Conservation (phyloP, 2,797 vertebrate species). For the Melanotaenia pygmaea region DNA sequence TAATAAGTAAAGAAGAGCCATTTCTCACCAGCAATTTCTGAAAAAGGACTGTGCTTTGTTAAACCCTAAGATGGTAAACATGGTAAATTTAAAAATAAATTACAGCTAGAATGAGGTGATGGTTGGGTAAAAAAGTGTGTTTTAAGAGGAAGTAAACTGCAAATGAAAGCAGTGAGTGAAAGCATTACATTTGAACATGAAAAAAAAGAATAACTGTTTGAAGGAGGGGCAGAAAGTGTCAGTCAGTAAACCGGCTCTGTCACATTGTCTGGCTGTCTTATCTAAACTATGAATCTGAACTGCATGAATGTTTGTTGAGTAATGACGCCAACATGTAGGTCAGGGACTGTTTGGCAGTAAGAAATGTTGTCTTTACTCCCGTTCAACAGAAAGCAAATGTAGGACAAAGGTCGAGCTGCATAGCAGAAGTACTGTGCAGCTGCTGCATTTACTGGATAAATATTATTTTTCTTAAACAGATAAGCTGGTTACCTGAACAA, state of each 20-base stretch:
- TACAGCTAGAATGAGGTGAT: not conserved
- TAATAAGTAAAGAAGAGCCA: not conserved
- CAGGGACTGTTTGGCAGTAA: constrained; percentile 11
- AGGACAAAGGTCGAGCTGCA: constrained; percentile 37
- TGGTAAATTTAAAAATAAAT: not conserved
- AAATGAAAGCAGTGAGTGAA: constrained; percentile 28
- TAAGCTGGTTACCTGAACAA: not conserved
- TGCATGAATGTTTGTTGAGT: constrained; percentile 20
- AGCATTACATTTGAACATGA: constrained; percentile 16
- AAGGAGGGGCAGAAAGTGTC: constrained; percentile 16
- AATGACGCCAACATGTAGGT: constrained; percentile 23
- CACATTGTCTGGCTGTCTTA: constrained; percentile 20
- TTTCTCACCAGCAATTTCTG: not conserved
- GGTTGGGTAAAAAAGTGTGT: not conserved
- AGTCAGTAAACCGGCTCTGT: constrained; percentile 40
- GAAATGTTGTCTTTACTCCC: constrained; percentile 11
- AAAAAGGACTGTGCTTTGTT: not conserved
- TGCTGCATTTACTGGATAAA: not conserved
- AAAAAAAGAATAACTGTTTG: not conserved
- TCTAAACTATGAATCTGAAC: not conserved
- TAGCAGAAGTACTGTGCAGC: not conserved
- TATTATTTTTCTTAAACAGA: not conserved
- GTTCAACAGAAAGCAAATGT: constrained; percentile 34
- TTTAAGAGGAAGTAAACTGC: constrained; percentile 26
- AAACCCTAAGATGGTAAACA: not conserved